Conservation (phyloP, 2,113 vertebrate species). For the Microtus ochrogaster region DNA sequence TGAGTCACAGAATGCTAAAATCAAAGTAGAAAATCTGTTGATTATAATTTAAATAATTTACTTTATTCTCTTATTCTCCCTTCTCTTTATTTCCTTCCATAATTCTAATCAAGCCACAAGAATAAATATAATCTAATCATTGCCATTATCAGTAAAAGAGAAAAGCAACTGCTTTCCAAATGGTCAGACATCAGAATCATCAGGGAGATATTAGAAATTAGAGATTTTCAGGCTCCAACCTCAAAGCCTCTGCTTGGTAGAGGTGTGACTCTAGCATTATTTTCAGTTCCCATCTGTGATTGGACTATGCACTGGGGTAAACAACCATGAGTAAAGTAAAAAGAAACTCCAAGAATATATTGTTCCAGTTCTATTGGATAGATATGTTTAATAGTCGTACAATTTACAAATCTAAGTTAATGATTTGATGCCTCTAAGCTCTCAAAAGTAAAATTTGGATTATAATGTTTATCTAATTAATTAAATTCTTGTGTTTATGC, state of each 20-base stretch:
- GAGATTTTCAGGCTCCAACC: not conserved
- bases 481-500: not conserved
- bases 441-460: not conserved
- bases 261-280: not conserved
- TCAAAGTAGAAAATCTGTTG: not conserved
- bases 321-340: not conserved
- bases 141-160: not conserved
- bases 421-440: not conserved
- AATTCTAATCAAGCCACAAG: not conserved
- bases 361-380: not conserved
- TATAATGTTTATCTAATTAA: not conserved
- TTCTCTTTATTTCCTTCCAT: not conserved
- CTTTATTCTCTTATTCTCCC: not conserved
- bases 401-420: slow-evolving; percentile 3
- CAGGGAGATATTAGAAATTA: not conserved
- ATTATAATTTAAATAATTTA: not conserved
- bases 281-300: not conserved
- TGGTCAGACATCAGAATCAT: not conserved
- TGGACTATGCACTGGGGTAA: not conserved
- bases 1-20: not conserved
- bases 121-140: not conserved
- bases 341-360: not conserved
- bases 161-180: not conserved
- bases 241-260: not conserved
- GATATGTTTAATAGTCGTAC: not conserved